phyloP scores from a whole-genome alignment of 2,797 vertebrate genomes.

The Ctenochaetus hawaiiensis region DNA sequence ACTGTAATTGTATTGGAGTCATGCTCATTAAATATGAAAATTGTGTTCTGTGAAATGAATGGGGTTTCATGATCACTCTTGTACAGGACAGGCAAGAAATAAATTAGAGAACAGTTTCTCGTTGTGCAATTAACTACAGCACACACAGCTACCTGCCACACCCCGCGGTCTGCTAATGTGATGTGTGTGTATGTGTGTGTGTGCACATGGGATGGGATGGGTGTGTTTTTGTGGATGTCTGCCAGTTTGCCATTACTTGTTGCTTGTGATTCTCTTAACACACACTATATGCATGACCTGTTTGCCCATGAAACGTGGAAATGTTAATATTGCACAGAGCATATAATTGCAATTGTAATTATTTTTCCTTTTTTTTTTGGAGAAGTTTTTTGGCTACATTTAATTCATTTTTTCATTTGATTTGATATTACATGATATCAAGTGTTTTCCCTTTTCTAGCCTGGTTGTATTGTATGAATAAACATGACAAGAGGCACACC shows the following conservation, averaged over 20 bases:
- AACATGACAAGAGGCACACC: not conserved
- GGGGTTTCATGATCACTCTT: slow-evolving; percentile 94
- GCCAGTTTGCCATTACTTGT: slow-evolving; percentile 67
- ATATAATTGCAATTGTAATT: slow-evolving; percentile 69
- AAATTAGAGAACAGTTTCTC: slow-evolving; percentile 78
- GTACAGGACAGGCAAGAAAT: slow-evolving; percentile 86
- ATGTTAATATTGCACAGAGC: slow-evolving; percentile 63
- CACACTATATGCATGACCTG: slow-evolving; percentile 50
- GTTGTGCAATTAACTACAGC: slow-evolving; percentile 76
- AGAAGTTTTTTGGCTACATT: slow-evolving; percentile 49
- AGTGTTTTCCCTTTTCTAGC: slow-evolving; percentile 5
- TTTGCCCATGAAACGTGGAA: slow-evolving; percentile 59
- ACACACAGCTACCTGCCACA: slow-evolving; percentile 72
- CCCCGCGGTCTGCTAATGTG: slow-evolving; percentile 58
- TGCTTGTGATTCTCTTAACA: slow-evolving; percentile 58
- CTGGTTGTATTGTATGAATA: not conserved
- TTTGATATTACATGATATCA: slow-evolving; percentile 33
- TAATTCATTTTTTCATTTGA: slow-evolving; percentile 41
- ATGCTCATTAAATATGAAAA: slow-evolving; percentile 99
- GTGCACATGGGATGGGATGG: slow-evolving; percentile 20
- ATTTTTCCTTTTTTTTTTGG: slow-evolving; percentile 38
- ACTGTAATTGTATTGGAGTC: slow-evolving; percentile 97
- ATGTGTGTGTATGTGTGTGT: slow-evolving; percentile 28
- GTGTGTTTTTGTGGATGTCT: slow-evolving; percentile 39
- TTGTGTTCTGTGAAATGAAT: slow-evolving; percentile 87